Percentiles rank a stretch among this genome's conserved stretches.
Evolutionary conservation across 1,140 invertebrate genomes (phyloP).

Genomic region (Cydia splendana): DNA sequence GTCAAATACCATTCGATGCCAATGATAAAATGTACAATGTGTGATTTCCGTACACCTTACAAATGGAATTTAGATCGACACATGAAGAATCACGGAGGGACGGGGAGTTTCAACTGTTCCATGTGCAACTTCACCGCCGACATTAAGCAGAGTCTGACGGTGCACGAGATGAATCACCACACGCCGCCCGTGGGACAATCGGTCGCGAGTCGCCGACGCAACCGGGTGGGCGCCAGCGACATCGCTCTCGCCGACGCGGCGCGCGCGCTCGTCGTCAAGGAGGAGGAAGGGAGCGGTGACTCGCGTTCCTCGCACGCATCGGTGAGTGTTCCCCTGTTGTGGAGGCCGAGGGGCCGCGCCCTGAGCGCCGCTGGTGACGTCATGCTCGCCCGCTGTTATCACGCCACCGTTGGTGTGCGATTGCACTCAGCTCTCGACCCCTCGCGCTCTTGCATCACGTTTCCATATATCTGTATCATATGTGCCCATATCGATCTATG

Average conservation of each 20-base stretch:
- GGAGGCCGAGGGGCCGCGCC: conserved; percentile 52
- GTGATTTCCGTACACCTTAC: conserved; percentile 95
- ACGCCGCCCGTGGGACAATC: conserved; percentile 86
- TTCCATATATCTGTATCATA: conserved; percentile 39
- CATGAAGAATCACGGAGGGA: conserved; percentile 93
- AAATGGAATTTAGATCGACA: conserved; percentile 97
- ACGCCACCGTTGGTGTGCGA: conserved; percentile 47
- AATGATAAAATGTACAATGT: conserved; percentile 95
- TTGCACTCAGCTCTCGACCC: conserved; percentile 52
- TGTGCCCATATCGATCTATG: conserved; percentile 38
- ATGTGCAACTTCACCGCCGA: conserved; percentile 95
- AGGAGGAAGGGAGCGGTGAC: conserved; percentile 74
- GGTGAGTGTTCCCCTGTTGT: conserved; percentile 63
- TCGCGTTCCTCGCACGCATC: conserved; percentile 67
- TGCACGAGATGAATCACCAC: conserved; percentile 95
- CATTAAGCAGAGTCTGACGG: conserved; percentile 94
- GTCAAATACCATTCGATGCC: conserved; percentile 97
- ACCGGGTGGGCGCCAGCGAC: conserved; percentile 87
- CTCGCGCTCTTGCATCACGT: conserved; percentile 59
- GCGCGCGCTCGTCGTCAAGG: conserved; percentile 57
- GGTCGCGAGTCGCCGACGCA: conserved; percentile 78
- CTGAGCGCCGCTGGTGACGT: conserved; percentile 65
- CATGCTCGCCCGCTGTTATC: conserved; percentile 54
- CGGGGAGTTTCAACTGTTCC: conserved; percentile 90
- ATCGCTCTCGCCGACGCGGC: conserved; percentile 55